Evolutionary conservation across 2,797 vertebrate genomes (phyloP), one percentile per base, ranked within the genome.

Genomic region (Chrosomus eos): DNA sequence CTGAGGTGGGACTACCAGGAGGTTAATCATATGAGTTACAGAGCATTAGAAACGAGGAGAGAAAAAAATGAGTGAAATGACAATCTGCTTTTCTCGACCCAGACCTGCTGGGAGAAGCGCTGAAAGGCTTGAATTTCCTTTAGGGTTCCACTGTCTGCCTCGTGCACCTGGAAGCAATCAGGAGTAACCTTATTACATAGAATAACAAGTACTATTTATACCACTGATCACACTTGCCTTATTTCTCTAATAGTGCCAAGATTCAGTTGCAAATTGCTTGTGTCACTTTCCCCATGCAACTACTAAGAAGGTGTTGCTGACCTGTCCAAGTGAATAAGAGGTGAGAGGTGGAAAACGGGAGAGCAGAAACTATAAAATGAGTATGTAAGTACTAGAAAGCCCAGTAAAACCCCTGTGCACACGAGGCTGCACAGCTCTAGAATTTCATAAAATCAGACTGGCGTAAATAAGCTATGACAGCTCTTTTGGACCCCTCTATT

Each of bases 131-230:
- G 86, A 67, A 85, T 90, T 88, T 82, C 87, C 60, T 33, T 60
- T 18, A 60, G 84, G 87, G 64, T 85, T 80, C 60, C 51, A 66
- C 80, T 80, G 83, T 85, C 88, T 78, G 83, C 80, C n/a, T 71
- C 26, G 3, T 81, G 81, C 88, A 89, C 88, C 87, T 90, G 88
- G 83, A 89, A 87, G 70, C 87, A 87, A 88, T 90, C 80, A 66
- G 23, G 40, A 79, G 88, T 74, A 89, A 88, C 79, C 80, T 62
- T 85, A 87, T 88, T 86, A 88, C 85, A 81, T 51, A 80, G 80
- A 85, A 86, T 87, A 89, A 87, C 84, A 87, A 79, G 71, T 55
- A 66, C 81, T 86, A 84, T 89, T 85, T 86, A 86, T 86, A 86
- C 77, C 80, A 7, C 73, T 70, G 76, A 86, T 89, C 84, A 85